Conservation (phyloP, 2,797 vertebrate genomes). For the Pseudochromis fuscus region DNA sequence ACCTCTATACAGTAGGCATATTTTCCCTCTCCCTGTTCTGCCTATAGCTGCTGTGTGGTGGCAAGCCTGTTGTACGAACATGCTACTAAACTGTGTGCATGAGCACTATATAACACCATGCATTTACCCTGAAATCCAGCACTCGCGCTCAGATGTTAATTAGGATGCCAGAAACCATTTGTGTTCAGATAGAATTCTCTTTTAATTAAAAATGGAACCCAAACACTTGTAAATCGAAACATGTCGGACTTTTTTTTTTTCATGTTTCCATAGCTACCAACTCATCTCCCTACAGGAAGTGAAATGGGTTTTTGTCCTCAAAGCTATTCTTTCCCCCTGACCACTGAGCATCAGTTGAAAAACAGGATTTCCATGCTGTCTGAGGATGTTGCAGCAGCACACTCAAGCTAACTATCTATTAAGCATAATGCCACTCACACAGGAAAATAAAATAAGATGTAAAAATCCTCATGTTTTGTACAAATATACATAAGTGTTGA, state of each 20-base stretch:
- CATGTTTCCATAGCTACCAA: conserved; percentile 56
- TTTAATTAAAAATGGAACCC: conserved; percentile 9
- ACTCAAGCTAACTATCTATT: too few relatives aligned
- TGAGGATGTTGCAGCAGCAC: background rate
- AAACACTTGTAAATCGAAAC: conserved; percentile 10
- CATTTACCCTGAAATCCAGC: background rate
- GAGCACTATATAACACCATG: background rate
- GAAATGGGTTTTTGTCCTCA: conserved; percentile 25
- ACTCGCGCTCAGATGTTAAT: background rate
- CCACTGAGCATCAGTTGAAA: conserved; percentile 10
- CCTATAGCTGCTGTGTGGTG: conserved; percentile 15
- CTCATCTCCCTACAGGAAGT: conserved; percentile 28
- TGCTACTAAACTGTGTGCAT: conserved; percentile 1
- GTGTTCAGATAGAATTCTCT: background rate
- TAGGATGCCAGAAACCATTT: conserved; percentile 15
- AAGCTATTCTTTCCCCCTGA: conserved; percentile 12
- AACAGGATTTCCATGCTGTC: background rate
- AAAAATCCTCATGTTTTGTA: too few relatives aligned
- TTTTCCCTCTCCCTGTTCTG: conserved; percentile 4
- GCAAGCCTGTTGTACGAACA: conserved; percentile 10
- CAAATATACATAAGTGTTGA: too few relatives aligned
- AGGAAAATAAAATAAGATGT: too few relatives aligned
- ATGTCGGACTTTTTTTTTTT: conserved; percentile 11
- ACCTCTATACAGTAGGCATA: conserved; percentile 12
- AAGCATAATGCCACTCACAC: too few relatives aligned